Evolutionary conservation across 2,113 vertebrate species (phyloP), one percentile per base, ranked within the genome.

Genomic region (Sinocyclocheilus rhinocerous): DNA sequence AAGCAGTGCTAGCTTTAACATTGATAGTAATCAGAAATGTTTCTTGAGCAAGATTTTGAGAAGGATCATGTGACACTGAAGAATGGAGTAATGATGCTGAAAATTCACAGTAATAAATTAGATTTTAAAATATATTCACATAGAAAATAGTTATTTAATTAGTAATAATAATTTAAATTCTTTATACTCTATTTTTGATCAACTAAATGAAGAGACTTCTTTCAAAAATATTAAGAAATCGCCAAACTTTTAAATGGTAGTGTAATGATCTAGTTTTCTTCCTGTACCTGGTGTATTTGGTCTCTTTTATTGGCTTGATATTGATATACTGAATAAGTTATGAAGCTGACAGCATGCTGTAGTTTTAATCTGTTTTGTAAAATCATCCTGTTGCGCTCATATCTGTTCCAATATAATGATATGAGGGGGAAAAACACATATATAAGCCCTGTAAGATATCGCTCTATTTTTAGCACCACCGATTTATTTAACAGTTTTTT

Each of bases 331-430:
- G 76, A 61, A 87, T 57, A 33, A 76, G 75, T 61, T 42, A 70
- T 88, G 26, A 90, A 88, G 90, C 85, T 82, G 81, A 89, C 76
- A 50, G 55, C 72, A 55, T 76, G 86, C 86, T 78, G 79, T 83
- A 87, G 55, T 87, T 83, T 29, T 94, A 88, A 91, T 92, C 85
- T 86, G 69, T 89, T 88, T 90, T 86, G 72, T 57, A 75, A 86
- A 88, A 89, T 91, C 92, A 83, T 76, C 87, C 81, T 78, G 78
- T 79, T 85, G 84, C 42, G n/a, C 78, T 83, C 63, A 73, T 70
- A 83, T 88, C 81, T 45, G 63, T 39, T 13, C 79, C 87, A 80
- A 6, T 75, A 16, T 75, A 24, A 75, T 20, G 16, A 48, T 75
- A 70, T 16, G n/a, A 26, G n/a, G 9, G 73, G 15, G 5, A 52